Conservation (phyloP, 2,113 vertebrate genomes). For the Laterallus jamaicensis region DNA sequence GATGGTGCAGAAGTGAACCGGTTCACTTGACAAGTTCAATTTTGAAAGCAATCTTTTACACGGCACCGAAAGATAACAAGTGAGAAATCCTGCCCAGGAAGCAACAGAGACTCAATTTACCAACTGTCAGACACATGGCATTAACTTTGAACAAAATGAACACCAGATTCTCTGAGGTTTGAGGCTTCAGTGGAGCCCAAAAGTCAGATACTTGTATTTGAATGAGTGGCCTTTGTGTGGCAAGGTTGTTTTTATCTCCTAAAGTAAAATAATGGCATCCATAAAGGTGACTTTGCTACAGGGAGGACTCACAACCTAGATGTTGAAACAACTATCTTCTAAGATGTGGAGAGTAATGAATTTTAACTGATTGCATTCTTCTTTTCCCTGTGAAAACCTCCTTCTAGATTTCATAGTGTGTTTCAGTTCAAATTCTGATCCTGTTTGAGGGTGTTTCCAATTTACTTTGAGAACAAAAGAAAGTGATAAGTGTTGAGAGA, state of each 20-base stretch:
- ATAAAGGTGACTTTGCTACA: background rate
- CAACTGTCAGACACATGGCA: constrained; percentile 36
- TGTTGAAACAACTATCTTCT: background rate
- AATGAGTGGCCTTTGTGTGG: background rate
- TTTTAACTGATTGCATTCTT: background rate
- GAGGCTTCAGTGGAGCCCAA: constrained; percentile 4
- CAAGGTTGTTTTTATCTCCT: background rate
- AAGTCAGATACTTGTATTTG: background rate
- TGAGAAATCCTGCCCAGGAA: constrained; percentile 53
- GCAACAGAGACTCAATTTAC: constrained; percentile 56
- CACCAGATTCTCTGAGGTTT: background rate
- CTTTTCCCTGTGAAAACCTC: background rate
- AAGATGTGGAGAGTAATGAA: background rate
- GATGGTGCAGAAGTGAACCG: constrained; percentile 11
- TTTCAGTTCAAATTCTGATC: background rate
- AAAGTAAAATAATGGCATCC: background rate
- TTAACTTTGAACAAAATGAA: constrained; percentile 51
- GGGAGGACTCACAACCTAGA: background rate
- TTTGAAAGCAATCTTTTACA: constrained; percentile 62
- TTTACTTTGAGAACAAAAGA: background rate
- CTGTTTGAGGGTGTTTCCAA: background rate
- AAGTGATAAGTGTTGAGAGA: background rate
- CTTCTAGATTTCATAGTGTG: background rate
- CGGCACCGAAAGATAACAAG: constrained; percentile 44
- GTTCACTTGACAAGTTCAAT: constrained; percentile 61